Evolutionary conservation across 2,888 invertebrate genomes (phyloP), one percentile per base, ranked within the genome.

Genomic region (Crocallis elinguaria): DNA sequence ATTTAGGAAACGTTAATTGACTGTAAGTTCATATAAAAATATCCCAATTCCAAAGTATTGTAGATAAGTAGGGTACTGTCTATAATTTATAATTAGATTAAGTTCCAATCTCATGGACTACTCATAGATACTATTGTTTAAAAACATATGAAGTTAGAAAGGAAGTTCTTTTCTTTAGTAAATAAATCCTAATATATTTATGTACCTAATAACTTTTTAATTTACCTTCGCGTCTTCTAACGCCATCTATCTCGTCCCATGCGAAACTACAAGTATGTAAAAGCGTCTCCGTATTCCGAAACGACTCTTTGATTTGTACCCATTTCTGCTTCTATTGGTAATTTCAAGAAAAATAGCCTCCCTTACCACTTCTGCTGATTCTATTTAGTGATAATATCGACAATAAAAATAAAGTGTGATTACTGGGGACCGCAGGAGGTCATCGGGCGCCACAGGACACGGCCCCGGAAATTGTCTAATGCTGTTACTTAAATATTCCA

Each of bases 341-440:
- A 53, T 62, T 56, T 62, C 53, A 56, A 55, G 59, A 62, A 61
- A 59, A 60, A 64, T 45, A 44, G 42, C 54, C 44, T 30, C 36
- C 66, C 57, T 67, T 59, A 54, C 64, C 66, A 71, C 69, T 72
- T 60, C 36, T 58, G 45, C 54, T 55, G 60, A 62, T 62, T 60
- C 62, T 64, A 62, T 64, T 64, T 74, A 73, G 67, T 77, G 75
- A 75, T 77, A 71, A 74, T 74, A 79, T 73, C 71, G 72, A 73
- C 71, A 82, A 79, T 83, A 81, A 79, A 81, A 77, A 75, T 72
- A 76, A 77, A 79, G 79, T 77, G 75, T 76, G 75, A 78, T 79
- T 79, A 75, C 77, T 67, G 60, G 65, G 58, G 67, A 55, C 83
- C 59, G 59, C 75, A 60, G 84, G 84, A 67, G 78, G 75, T 71